Evolutionary conservation across 2,888 invertebrate species (phyloP), one percentile per base, ranked within the genome.

Genomic region (Cosmia trapezina): DNA sequence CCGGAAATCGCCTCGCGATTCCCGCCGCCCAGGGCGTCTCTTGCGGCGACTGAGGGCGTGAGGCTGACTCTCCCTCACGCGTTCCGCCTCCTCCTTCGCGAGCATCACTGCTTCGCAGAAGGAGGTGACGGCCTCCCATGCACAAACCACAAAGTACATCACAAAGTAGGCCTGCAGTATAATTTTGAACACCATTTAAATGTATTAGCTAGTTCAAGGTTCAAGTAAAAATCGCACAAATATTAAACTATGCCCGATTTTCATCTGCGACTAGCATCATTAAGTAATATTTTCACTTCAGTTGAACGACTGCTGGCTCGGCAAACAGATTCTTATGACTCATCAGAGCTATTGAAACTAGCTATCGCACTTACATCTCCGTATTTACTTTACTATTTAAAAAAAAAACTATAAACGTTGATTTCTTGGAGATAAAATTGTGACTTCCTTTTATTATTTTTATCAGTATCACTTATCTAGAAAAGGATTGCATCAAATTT

Each of bases 261-360:
- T 62, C 43, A 66, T 33, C 43, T 33, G 17, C 17, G 33, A n/a
- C 45, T 63, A 12, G 64, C 45, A 3, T 43, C 60, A n/a, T 45
- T 64, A 67, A 12, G 45, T 62, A 62, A 28, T 47, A 47, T 67
- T 45, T 65, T 63, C n/a, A n/a, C 33, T 33, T 45, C 45, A 17
- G 45, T 67, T n/a, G n/a, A 63, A 33, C 45, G 62, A 47, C 47
- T 47, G 19, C 28, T 47, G 62, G 62, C 19, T 47, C 28, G 47
- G 12, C 28, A 45, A 45, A 67, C 45, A 47, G n/a, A 67, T 65
- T 65, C 19, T 22, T 37, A 66, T 59, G 37, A 65, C 37, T 49
- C 67, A 66, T 65, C 37, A 0, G 22, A 47, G 65, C 66, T 19
- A 65, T 64, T 64, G 12, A 47, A 68, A 68, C 37, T 37, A 22